phyloP scores from a whole-genome alignment of 2,113 vertebrate species.

The Protomyctophum bolini region DNA sequence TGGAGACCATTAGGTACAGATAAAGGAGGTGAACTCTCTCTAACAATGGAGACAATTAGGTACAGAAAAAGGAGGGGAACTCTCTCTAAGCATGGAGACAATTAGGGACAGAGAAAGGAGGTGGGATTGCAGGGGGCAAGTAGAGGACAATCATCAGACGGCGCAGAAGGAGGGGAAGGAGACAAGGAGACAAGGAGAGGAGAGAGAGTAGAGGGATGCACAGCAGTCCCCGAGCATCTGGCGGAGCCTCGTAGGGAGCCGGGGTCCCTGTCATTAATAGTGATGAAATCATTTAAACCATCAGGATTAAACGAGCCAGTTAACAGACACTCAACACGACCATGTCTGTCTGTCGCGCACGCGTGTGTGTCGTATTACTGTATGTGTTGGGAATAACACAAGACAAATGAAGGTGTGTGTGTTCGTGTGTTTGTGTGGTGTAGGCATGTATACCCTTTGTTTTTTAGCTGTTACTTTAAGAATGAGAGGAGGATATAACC shows the following conservation, averaged over 20 bases:
- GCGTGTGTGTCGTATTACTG: constrained; percentile 15
- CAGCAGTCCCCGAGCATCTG: constrained; percentile 98
- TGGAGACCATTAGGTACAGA: too few species aligned
- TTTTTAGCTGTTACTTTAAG: too few species aligned
- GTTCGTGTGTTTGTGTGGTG: constrained; percentile 34
- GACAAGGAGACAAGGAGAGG: constrained; percentile 69
- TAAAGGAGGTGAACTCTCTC: too few species aligned
- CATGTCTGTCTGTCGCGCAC: constrained; percentile 37
- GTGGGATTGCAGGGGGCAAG: constrained; percentile 83
- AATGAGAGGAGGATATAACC: too few species aligned
- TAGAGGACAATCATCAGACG: constrained; percentile 86
- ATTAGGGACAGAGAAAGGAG: constrained; percentile 70
- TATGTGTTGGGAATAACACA: constrained; percentile 37
- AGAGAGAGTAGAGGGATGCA: constrained; percentile 83
- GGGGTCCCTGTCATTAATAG: constrained; percentile 96
- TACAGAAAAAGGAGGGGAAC: too few species aligned
- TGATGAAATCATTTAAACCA: constrained; percentile 99
- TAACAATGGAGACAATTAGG: too few species aligned
- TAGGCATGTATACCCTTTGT: too few species aligned
- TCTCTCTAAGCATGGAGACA: too few species aligned
- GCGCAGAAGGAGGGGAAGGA: constrained; percentile 81
- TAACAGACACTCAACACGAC: constrained; percentile 80
- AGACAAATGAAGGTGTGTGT: neutral
- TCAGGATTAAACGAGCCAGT: constrained; percentile 98
- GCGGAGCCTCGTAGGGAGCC: constrained; percentile 87